Conservation (phyloP, 37 sponge, comb jelly and placozoan species). For the Ephydatia muelleri region DNA sequence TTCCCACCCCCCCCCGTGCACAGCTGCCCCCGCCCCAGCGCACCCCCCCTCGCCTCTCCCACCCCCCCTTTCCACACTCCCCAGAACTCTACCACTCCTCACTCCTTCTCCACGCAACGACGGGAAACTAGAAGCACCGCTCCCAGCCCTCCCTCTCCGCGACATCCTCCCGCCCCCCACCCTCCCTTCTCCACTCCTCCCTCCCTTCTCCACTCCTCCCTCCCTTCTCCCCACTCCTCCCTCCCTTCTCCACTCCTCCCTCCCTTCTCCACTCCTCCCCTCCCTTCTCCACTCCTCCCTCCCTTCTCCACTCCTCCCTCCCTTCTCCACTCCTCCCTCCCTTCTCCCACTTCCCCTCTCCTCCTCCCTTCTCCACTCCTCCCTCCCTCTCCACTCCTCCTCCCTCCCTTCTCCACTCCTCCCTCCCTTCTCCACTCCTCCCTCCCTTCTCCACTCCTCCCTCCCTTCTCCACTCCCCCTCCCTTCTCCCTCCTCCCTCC, state of each 20-base stretch:
- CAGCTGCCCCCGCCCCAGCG: too few species aligned
- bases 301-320: background rate
- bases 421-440: background rate
- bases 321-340: background rate
- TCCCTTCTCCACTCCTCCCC: background rate
- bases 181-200: too few species aligned
- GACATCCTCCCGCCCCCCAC: too few species aligned
- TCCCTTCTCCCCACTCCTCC: background rate
- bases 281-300: background rate
- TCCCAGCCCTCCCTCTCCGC: too few species aligned
- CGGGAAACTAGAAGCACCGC: too few species aligned
- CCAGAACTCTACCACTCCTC: slow-evolving; percentile 2
- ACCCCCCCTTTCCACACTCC: background rate
- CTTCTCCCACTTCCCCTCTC: slow-evolving; percentile 1
- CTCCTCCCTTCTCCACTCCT: background rate
- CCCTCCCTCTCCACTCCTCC: slow-evolving; percentile 17
- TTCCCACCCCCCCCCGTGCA: slow-evolving; percentile 13
- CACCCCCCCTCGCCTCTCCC: slow-evolving; percentile 5
- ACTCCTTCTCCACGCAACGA: slow-evolving; percentile 25
- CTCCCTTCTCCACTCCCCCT: background rate
- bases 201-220: background rate
- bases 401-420: slow-evolving; percentile 18
- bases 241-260: background rate
- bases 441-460: background rate
- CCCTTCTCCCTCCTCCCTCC: background rate